Percentiles rank a stretch among this genome's conserved stretches.
Evolutionary conservation across 2,113 vertebrate genomes (phyloP).

Genomic region (Felis chaus): DNA sequence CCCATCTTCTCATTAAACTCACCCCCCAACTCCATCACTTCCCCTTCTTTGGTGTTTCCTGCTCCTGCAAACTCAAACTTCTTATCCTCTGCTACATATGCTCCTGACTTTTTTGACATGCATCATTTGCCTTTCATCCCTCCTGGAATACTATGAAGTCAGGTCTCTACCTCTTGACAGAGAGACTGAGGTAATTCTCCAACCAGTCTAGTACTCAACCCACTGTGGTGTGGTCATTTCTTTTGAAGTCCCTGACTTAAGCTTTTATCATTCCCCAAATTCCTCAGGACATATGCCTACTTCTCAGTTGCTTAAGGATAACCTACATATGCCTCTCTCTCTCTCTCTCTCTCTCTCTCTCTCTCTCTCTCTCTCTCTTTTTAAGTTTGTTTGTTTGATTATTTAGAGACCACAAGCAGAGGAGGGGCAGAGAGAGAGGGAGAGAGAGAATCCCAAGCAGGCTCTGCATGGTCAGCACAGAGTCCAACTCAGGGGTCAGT

Average conservation of each 20-base stretch:
- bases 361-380: no score
- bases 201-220: background rate
- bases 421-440: no score
- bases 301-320: conserved; percentile 26
- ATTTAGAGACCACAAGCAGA: no score
- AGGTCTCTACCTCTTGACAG: background rate
- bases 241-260: background rate
- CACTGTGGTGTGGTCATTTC: background rate
- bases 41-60: background rate
- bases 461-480: no score
- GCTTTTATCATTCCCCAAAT: background rate
- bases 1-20: background rate
- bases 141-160: background rate
- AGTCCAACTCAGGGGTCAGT: no score
- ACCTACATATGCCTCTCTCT: background rate
- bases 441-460: no score
- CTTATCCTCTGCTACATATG: background rate
- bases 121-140: background rate
- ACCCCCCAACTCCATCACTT: background rate
- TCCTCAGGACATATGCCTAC: background rate
- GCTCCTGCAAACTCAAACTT: background rate
- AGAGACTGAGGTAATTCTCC: background rate
- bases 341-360: no score
- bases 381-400: no score
- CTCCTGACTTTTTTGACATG: background rate